phyloP scores from a whole-genome alignment of 2,888 invertebrate species.

The Gnatocerus cornutus region DNA sequence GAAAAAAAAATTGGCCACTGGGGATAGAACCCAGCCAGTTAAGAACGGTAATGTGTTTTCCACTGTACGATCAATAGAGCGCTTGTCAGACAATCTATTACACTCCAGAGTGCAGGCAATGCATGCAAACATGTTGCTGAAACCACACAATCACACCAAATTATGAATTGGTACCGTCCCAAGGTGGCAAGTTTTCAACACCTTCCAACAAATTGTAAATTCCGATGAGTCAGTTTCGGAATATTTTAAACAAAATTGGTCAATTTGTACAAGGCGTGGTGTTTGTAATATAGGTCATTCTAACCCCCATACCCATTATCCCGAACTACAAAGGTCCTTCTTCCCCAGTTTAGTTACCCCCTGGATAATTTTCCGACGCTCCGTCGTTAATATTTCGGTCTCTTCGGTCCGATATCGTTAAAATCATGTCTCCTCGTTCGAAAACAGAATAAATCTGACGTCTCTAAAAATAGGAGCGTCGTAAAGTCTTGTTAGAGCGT shows the following conservation, averaged over 20 bases:
- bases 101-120: slow-evolving; percentile 26
- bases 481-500: slow-evolving; percentile 26
- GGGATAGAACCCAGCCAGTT: slow-evolving; percentile 14
- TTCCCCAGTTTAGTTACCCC: too few species aligned
- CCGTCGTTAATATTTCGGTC: neutral
- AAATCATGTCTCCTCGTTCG: slow-evolving; percentile 16
- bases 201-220: neutral
- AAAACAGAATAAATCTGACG: slow-evolving; percentile 17
- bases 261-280: slow-evolving; percentile 22
- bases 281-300: slow-evolving; percentile 9
- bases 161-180: slow-evolving; percentile 13
- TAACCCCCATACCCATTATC: slow-evolving; percentile 20
- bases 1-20: slow-evolving; percentile 11
- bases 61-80: slow-evolving; percentile 20
- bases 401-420: slow-evolving; percentile 4
- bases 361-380: neutral
- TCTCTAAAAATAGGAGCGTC: slow-evolving; percentile 12
- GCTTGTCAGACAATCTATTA: slow-evolving; percentile 36
- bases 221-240: neutral
- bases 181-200: neutral
- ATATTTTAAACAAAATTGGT: slow-evolving; percentile 1
- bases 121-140: slow-evolving; percentile 15
- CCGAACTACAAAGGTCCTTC: slow-evolving; percentile 9
- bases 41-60: slow-evolving; percentile 23
- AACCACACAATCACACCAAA: slow-evolving; percentile 8